These are phyloP conservation scores for Notocelia uddmanniana DNA, from an alignment of 2,888 invertebrate species.

Conservation along the genomic window DNA sequence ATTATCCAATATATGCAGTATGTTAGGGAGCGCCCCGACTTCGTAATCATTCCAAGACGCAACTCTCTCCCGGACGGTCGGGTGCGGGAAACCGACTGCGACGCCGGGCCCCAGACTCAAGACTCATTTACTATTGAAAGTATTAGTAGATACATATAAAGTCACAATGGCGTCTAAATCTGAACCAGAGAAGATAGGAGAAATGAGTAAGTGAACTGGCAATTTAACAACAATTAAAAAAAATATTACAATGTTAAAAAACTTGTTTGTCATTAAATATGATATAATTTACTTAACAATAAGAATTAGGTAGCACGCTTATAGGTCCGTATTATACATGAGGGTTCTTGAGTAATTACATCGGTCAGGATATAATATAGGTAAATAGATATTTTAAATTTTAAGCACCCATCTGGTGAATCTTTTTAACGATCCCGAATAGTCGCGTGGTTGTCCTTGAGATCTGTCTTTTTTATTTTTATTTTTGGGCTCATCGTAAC, in stretches of 20 bases:
- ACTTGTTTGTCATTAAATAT: too few relatives aligned
- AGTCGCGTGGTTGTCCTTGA: slow-evolving; percentile 2
- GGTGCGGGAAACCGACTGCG: slow-evolving; percentile 1
- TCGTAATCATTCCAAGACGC: slow-evolving; percentile 12
- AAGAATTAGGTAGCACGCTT: too few relatives aligned
- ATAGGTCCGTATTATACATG: too few relatives aligned
- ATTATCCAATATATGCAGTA: slow-evolving; percentile 48
- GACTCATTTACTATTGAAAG: not conserved
- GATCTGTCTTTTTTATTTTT: slow-evolving; percentile 19
- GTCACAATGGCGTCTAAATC: slow-evolving; percentile 21
- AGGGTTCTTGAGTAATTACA: too few relatives aligned
- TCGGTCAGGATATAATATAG: too few relatives aligned
- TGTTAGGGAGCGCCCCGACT: slow-evolving; percentile 33
- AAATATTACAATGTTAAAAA: not conserved
- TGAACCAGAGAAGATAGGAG: slow-evolving; percentile 32
- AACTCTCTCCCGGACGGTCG: slow-evolving; percentile 27
- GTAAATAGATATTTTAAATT: too few relatives aligned
- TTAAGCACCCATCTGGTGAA: not conserved
- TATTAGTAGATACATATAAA: not conserved
- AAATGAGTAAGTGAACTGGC: slow-evolving; percentile 38
- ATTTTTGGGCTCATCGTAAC: slow-evolving; percentile 27
- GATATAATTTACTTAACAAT: too few relatives aligned
- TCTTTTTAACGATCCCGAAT: slow-evolving; percentile 3
- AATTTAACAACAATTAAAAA: not conserved
- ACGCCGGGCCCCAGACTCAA: too few relatives aligned